phyloP scores from a whole-genome alignment of 2,888 invertebrate genomes.

The Euphydryas editha region DNA sequence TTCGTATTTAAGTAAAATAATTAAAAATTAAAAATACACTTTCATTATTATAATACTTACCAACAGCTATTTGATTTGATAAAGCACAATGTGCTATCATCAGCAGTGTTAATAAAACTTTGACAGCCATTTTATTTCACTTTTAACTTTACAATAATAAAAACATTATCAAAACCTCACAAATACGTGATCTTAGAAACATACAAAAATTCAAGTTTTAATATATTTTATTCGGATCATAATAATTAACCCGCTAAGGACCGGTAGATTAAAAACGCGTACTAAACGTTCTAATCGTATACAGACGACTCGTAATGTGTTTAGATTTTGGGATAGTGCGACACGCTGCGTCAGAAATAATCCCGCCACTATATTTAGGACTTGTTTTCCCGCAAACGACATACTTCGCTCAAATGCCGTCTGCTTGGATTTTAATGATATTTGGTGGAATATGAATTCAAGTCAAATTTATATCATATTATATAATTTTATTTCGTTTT shows the following conservation, averaged over 20 bases:
- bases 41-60: slow-evolving; percentile 52
- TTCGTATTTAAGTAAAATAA: not conserved
- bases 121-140: slow-evolving; percentile 43
- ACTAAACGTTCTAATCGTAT: slow-evolving; percentile 65
- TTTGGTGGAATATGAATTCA: not conserved
- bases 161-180: not conserved
- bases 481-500: too few species aligned
- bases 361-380: slow-evolving; percentile 77
- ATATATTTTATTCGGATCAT: not conserved
- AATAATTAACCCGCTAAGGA: slow-evolving; percentile 6
- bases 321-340: slow-evolving; percentile 71
- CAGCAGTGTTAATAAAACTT: slow-evolving; percentile 51
- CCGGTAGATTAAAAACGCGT: slow-evolving; percentile 46
- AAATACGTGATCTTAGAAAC: not conserved
- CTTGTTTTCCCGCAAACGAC: slow-evolving; percentile 79
- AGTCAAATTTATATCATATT: not conserved
- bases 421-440: slow-evolving; percentile 18
- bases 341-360: slow-evolving; percentile 76
- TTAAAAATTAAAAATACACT: too few species aligned
- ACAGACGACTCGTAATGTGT: slow-evolving; percentile 67
- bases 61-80: slow-evolving; percentile 50
- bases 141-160: not conserved
- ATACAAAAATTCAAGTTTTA: not conserved
- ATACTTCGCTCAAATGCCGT: slow-evolving; percentile 67
- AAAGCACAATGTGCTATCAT: slow-evolving; percentile 52